phyloP scores from a whole-genome alignment of 2,113 vertebrate genomes.

The Ictalurus furcatus region DNA sequence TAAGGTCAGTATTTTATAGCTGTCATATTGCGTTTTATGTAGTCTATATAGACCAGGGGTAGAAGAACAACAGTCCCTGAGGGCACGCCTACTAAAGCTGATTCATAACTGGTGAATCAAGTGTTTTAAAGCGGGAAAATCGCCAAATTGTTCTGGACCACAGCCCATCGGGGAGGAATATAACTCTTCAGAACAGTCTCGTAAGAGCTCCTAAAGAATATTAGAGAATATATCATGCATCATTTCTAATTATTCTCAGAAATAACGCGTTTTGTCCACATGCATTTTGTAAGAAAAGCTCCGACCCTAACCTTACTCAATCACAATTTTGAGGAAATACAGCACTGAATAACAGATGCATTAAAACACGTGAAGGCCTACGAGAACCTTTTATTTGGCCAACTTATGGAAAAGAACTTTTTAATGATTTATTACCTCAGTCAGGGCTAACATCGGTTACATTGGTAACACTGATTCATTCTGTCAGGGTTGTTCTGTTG shows the following conservation, averaged over 20 bases:
- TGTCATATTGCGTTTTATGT: slow-evolving; percentile 15
- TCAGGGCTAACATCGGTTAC: too few species aligned
- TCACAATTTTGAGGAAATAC: background rate
- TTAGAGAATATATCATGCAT: background rate
- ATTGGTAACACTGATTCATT: too few species aligned
- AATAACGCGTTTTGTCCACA: background rate
- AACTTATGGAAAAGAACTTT: background rate
- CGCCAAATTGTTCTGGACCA: background rate
- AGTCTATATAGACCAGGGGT: background rate
- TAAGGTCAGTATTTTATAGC: slow-evolving; percentile 31
- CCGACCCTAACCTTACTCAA: background rate
- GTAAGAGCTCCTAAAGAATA: background rate
- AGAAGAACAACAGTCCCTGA: background rate
- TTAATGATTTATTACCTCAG: too few species aligned
- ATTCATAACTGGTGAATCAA: slow-evolving; percentile 4
- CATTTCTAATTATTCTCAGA: background rate
- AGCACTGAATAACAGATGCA: background rate
- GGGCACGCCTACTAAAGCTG: background rate
- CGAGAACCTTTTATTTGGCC: background rate
- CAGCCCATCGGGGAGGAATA: background rate
- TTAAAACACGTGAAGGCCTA: background rate
- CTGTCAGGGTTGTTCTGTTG: background rate
- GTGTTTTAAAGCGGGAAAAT: background rate
- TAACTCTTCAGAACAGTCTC: background rate
- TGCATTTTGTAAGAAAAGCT: background rate